Base-by-base conservation (phyloP, 2,888 invertebrate species). In the Ramazzottius varieornatus region DNA sequence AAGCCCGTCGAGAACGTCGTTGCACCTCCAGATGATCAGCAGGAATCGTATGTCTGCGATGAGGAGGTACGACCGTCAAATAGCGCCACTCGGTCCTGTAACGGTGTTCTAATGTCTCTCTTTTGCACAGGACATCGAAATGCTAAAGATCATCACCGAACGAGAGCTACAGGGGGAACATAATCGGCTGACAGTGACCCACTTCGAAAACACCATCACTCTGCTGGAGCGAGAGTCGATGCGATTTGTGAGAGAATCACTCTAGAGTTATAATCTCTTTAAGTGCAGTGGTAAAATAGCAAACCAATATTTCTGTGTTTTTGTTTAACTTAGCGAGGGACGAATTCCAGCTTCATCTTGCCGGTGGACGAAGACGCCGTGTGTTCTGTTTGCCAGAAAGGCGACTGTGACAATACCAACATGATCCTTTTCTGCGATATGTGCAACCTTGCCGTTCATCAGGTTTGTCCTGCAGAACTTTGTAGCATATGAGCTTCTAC, bases 371-470 rank as follows among this genome's bases (percentile, higher is more conserved):
- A 94, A 72, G 94, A 96, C 78, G 96, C 96, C 0, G 93, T 96
- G 0, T 98, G 98, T 74, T 93, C 92, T 73, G 94, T 98, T 70
- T 98, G 98, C 75, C 87, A 90, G 84, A 96, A 98, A 72, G 96
- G 94, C 1, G 96, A 96, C 75, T 96, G 94, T 75, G 90, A 94
- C 76, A 96, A 96, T 77, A 90, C 90, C 65, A 98, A 98, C 76
- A 94, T 93, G 63, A 98, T 98, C 70, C 80, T 98, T 65, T 98
- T 98, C 79, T 98, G 98, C 79, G 98, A 98, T 79, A 93, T 96
- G 92, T 98, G 98, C 77, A 96, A 98, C 78, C 79, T 98, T 69
- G 93, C 98, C 33, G 96, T 98, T 20, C 98, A 98, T 77, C 98
- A 94, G 72, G 78, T 78, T 65, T 68, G 67, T 65, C n/a, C n/a